Evolutionary conservation across 2,113 vertebrate species (phyloP).

Genomic region (Anarhynchus alexandrinus): DNA sequence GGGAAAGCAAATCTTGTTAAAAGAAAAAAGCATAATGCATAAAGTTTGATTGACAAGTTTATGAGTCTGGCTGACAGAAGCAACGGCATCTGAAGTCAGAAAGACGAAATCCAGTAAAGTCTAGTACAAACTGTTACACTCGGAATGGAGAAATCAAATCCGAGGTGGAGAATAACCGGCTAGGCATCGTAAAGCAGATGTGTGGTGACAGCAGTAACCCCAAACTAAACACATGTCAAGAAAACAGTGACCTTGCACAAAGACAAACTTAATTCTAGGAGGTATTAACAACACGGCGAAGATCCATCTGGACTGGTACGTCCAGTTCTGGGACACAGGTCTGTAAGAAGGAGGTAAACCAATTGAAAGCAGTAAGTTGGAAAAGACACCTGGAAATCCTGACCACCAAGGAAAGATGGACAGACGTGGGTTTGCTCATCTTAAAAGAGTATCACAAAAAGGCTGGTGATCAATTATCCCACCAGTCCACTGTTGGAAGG

Average conservation of each 20-base stretch:
- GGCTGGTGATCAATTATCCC: neutral
- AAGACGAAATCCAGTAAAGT: neutral
- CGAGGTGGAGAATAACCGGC: neutral
- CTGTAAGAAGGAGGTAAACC: neutral
- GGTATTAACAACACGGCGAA: neutral
- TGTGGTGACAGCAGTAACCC: neutral
- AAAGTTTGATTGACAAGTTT: neutral
- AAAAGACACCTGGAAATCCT: neutral
- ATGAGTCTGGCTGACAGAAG: neutral
- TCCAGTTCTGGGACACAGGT: neutral
- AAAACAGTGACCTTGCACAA: neutral
- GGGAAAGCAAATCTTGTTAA: neutral
- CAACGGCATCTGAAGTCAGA: neutral
- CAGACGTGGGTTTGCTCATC: neutral
- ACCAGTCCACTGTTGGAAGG: neutral
- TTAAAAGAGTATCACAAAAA: neutral
- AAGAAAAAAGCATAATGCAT: neutral
- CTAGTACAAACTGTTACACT: neutral
- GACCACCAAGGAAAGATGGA: neutral
- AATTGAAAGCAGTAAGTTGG: neutral
- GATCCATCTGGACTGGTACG: neutral
- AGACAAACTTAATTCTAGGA: neutral
- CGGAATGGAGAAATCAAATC: neutral
- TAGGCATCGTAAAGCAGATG: fast-evolving
- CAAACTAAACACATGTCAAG: neutral